Base-by-base conservation (phyloP, 2,888 invertebrate species). In the Synanthedon tipuliformis region DNA sequence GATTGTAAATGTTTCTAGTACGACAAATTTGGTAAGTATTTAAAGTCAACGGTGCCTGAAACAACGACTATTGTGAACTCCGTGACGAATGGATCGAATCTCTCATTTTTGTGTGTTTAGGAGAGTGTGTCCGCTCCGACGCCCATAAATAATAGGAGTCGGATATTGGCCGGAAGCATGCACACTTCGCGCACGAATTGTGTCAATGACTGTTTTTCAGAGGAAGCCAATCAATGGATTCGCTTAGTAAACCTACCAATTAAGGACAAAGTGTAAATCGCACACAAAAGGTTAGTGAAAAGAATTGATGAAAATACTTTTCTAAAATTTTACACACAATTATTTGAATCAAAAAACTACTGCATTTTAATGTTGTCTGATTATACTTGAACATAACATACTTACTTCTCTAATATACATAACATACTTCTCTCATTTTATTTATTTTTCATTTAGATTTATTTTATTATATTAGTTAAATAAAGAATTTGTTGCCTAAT, bases 61-160 rank as follows among this genome's bases (percentile, higher is more conserved):
- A 84, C 86, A 85, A 85, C 62, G 55, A 61, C 69, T 66, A 80
- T 79, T 84, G 82, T 81, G 70, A 68, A 62, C 62, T 11, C 70
- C 78, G 71, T 83, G 80, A 83, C 84, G 81, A 81, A 84, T 82
- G 78, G 73, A 62, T 62, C 64, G 61, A 71, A 68, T 63, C 73
- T 76, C 70, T 75, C 71, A 79, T 80, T 82, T 83, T 82, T 83
- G 82, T 83, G 68, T 73, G 75, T 81, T 82, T 84, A 79, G 66
- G 81, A 78, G 78, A 78, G 76, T 77, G 74, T 75, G 73, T 73
- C 75, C 74, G 73, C 78, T 76, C 67, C 69, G 62, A 53, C 66
- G 58, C 67, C 72, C 73, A 71, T 77, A 76, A 81, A 83, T 82
- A 83, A 83, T 81, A 74, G 75, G 66, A 66, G 61, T 62, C 78